phyloP scores from a whole-genome alignment of 2,113 vertebrate genomes.

The Telmatochromis bifrenatus region DNA sequence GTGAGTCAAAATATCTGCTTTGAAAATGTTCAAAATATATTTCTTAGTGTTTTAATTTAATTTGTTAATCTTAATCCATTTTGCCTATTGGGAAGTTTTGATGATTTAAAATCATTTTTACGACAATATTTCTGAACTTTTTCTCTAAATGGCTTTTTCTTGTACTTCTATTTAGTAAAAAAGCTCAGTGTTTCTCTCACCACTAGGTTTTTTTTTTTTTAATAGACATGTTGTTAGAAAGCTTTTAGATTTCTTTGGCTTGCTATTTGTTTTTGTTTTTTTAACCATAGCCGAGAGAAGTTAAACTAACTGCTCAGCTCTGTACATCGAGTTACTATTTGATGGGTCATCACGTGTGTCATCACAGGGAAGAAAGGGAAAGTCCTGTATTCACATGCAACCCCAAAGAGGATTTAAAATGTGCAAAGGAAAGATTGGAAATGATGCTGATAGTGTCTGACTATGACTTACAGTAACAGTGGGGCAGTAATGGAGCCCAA shows the following conservation, averaged over 20 bases:
- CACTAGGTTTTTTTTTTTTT: too few species aligned
- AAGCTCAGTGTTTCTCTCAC: neutral
- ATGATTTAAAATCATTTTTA: neutral
- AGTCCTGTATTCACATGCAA: neutral
- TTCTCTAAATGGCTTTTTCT: neutral
- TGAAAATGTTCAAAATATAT: neutral
- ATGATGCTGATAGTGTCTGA: neutral
- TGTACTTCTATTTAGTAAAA: neutral
- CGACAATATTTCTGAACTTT: neutral
- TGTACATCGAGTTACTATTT: neutral
- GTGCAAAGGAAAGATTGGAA: neutral
- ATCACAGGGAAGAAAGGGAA: neutral
- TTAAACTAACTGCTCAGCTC: neutral
- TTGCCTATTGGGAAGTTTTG: neutral
- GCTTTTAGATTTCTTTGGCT: neutral
- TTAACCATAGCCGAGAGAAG: neutral
- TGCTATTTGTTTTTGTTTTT: neutral
- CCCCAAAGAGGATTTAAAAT: neutral
- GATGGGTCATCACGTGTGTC: neutral
- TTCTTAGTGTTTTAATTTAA: neutral
- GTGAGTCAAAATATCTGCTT: neutral
- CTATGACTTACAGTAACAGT: neutral
- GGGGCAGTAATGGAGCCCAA: conserved; percentile 6
- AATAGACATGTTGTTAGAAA: neutral
- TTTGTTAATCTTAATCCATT: neutral